A percentile compares a stretch with the other conserved stretches of the same genome.
phyloP scores from a whole-genome alignment of 2,113 vertebrate genomes.

The Tragulus kanchil region DNA sequence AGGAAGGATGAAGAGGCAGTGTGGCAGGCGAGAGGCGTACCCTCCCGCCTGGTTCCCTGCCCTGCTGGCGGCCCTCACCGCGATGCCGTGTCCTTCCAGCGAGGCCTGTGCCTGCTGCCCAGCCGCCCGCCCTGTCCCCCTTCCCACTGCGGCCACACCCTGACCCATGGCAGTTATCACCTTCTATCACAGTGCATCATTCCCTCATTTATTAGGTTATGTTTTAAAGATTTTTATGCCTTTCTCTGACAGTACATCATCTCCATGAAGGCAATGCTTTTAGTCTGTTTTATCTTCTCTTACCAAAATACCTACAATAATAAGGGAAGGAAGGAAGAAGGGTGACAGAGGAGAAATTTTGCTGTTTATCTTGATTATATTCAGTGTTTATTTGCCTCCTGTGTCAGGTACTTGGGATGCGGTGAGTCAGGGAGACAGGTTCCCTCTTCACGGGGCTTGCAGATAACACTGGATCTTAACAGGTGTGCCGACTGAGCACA shows the following conservation, averaged over 20 bases:
- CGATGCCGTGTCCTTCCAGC: not conserved
- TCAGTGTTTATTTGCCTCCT: not conserved
- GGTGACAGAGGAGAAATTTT: not conserved
- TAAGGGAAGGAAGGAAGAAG: not conserved
- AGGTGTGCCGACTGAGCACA: not conserved
- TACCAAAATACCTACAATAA: not conserved
- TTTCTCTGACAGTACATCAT: not conserved
- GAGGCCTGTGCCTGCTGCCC: accelerated
- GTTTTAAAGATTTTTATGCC: not conserved
- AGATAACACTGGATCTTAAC: not conserved
- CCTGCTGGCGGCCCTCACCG: not conserved
- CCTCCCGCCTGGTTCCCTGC: not conserved
- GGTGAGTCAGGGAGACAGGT: not conserved
- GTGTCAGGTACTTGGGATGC: not conserved
- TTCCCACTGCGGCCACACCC: not conserved
- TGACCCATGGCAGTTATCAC: not conserved
- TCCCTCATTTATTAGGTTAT: not conserved
- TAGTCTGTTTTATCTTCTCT: not conserved
- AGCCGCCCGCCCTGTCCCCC: not conserved
- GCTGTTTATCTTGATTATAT: not conserved
- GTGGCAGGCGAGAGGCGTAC: not conserved
- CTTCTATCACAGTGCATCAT: not conserved
- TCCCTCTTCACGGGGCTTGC: not conserved
- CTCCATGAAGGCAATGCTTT: not conserved
- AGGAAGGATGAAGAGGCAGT: not conserved